phyloP scores from a whole-genome alignment of 2,113 vertebrate species.

The Gnathonemus longibarbis region DNA sequence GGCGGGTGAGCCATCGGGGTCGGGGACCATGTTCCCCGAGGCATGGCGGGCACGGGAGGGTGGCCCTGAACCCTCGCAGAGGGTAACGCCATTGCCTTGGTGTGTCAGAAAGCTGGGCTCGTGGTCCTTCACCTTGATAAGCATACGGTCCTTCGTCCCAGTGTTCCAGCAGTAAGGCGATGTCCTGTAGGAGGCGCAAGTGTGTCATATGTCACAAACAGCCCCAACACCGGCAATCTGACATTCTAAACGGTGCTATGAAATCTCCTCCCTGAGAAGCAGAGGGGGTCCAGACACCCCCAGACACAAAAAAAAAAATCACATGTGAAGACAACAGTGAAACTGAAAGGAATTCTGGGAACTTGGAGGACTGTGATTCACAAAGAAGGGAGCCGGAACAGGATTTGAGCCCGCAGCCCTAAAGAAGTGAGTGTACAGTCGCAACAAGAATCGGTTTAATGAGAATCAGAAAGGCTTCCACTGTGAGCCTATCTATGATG shows the following conservation, averaged over 20 bases:
- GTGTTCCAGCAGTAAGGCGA: conserved; percentile 87
- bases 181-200: conserved; percentile 58
- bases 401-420: neutral
- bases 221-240: neutral
- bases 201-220: conserved; percentile 11
- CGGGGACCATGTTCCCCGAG: conserved; percentile 67
- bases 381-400: neutral
- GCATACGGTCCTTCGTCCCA: conserved; percentile 84
- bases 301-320: neutral
- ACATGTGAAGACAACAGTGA: neutral
- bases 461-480: neutral
- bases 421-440: neutral
- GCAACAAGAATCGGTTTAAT: neutral
- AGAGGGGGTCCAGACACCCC: neutral
- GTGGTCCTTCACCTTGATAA: conserved; percentile 89
- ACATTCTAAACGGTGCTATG: neutral
- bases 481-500: neutral
- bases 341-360: neutral
- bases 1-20: conserved; percentile 59
- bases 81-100: conserved; percentile 78
- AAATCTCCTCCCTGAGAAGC: neutral
- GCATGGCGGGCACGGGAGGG: conserved; percentile 67
- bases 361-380: neutral
- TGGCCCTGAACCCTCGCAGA: conserved; percentile 44
- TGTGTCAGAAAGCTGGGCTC: conserved; percentile 87